These are phyloP conservation scores for Halcyon senegalensis DNA, from an alignment of 2,113 vertebrate species.

Conservation along the genomic window DNA sequence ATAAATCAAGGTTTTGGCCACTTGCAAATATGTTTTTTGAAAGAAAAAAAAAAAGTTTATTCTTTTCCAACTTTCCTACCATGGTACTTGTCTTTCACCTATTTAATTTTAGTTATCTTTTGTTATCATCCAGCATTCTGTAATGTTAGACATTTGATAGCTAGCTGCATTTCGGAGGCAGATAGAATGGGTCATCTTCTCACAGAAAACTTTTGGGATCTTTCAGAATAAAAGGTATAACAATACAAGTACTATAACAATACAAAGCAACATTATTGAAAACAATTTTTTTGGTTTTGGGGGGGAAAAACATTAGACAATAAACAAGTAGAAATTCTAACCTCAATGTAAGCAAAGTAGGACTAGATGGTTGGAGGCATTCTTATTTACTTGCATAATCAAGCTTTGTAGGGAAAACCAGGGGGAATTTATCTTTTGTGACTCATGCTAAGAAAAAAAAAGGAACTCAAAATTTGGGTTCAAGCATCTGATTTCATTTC, in stretches of 20 bases:
- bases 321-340: background rate
- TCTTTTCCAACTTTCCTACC: background rate
- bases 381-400: background rate
- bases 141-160: background rate
- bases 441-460: background rate
- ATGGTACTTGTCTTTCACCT: background rate
- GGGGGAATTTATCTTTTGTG: background rate
- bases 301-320: background rate
- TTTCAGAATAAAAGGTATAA: background rate
- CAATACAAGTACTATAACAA: background rate
- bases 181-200: background rate
- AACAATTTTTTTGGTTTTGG: background rate
- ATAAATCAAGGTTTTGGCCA: background rate
- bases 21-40: background rate
- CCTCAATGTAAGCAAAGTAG: background rate
- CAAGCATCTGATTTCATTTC: slow-evolving; percentile 14
- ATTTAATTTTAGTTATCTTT: background rate
- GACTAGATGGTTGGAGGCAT: background rate
- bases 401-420: background rate
- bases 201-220: background rate
- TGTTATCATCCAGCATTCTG: background rate
- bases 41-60: background rate
- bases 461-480: background rate
- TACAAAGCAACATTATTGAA: background rate
- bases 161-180: background rate